Percentiles rank a stretch among this genome's conserved stretches.
These are phyloP conservation scores for Caenorhabditis virilis DNA, from an alignment of 2,888 invertebrate species.

Conservation along the genomic window DNA sequence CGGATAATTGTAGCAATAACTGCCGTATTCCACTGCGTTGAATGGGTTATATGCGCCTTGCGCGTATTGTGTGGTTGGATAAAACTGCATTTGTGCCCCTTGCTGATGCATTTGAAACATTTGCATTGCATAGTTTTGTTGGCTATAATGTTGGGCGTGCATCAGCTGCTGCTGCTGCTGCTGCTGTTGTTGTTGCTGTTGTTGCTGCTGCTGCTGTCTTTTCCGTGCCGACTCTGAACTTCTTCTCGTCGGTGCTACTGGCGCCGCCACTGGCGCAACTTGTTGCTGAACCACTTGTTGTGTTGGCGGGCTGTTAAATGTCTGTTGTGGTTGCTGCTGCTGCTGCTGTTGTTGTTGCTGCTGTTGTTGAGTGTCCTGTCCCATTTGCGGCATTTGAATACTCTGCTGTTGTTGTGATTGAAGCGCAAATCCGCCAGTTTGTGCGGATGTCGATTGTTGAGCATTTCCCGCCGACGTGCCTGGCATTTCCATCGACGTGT, in stretches of 20 bases:
- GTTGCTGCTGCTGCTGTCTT: not conserved
- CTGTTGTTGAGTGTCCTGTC: not conserved
- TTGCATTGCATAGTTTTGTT: constrained; percentile 2
- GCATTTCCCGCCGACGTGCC: constrained; percentile 2
- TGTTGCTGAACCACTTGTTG: not conserved
- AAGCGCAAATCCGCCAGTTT: not conserved
- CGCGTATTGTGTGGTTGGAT: constrained; percentile 1
- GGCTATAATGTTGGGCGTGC: not conserved
- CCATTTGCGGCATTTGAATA: not conserved
- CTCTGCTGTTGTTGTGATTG: not conserved
- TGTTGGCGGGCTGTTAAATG: no score
- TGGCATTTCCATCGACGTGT: constrained; percentile 36
- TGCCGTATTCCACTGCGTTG: no score
- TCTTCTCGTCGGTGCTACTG: not conserved
- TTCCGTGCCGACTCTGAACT: not conserved
- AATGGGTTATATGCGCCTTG: not conserved
- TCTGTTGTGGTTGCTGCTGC: not conserved
- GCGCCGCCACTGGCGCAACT: not conserved
- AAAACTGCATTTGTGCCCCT: not conserved
- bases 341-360: not conserved
- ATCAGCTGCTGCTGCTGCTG: not conserved
- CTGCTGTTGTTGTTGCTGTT: not conserved
- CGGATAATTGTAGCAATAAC: no score
- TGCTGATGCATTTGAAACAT: constrained; percentile 1
- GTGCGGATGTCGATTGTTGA: not conserved